These are phyloP conservation scores for Ibycter americanus DNA, from an alignment of 2,797 vertebrate species.

Conservation along the genomic window DNA sequence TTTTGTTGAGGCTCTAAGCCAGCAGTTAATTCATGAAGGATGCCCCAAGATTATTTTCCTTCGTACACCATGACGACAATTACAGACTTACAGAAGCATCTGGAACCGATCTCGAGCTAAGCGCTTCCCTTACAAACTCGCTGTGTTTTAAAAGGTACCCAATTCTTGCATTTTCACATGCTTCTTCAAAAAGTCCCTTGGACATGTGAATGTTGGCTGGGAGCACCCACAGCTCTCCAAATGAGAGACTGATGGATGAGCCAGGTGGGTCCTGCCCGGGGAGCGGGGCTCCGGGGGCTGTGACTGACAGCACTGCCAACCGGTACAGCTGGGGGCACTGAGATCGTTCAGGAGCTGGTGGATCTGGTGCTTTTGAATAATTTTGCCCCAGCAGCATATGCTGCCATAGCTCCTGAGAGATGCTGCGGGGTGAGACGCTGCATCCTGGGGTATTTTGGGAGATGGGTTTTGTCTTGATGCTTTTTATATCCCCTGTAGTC, in stretches of 20 bases:
- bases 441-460: not conserved
- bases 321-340: not conserved
- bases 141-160: not conserved
- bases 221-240: not conserved
- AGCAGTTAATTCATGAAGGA: conserved; percentile 28
- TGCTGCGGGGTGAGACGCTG: not conserved
- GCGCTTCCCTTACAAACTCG: not conserved
- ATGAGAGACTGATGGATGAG: not conserved
- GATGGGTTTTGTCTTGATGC: not conserved
- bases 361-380: not conserved
- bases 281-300: not conserved
- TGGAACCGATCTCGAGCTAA: not conserved
- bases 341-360: not conserved
- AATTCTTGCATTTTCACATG: not conserved
- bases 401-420: not conserved
- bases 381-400: accelerated
- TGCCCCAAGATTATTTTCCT: not conserved
- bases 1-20: not conserved
- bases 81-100: not conserved
- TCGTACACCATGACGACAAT: not conserved
- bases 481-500: not conserved
- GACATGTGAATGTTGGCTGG: accelerated
- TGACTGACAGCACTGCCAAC: not conserved
- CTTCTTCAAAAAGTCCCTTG: not conserved
- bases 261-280: not conserved